Percentiles rank a stretch among this genome's conserved stretches.
Conservation (phyloP, 2,888 invertebrate genomes). For the Callimorpha dominula region DNA sequence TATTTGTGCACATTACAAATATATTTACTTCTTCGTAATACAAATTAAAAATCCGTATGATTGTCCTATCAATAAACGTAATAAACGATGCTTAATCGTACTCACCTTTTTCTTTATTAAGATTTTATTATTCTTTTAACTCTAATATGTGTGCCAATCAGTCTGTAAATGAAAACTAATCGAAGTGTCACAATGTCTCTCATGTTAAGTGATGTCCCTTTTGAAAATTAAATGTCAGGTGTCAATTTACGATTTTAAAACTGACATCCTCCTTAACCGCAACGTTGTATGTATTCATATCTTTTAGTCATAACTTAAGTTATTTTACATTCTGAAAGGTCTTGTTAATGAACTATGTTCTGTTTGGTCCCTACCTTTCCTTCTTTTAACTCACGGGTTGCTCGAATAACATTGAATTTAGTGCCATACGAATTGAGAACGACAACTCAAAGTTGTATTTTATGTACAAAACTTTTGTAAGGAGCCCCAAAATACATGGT, state of each 20-base stretch:
- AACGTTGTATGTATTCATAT: not conserved
- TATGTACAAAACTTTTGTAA: constrained; percentile 35
- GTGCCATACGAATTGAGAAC: not conserved
- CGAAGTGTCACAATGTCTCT: not conserved
- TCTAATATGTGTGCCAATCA: not conserved
- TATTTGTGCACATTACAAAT: no score
- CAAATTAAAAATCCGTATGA: no score
- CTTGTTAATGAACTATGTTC: not conserved
- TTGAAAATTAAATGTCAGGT: not conserved
- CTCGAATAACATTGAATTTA: not conserved
- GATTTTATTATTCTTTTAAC: no score
- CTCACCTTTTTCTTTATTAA: not conserved
- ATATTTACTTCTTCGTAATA: no score
- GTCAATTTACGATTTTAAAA: not conserved
- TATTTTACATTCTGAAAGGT: not conserved
- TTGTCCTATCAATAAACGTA: no score
- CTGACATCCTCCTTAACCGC: not conserved
- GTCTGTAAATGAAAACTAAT: not conserved
- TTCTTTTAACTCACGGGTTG: not conserved
- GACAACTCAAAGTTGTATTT: constrained; percentile 11
- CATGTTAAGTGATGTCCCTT: not conserved
- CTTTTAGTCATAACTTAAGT: not conserved
- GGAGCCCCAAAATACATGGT: constrained; percentile 38
- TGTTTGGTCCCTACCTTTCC: not conserved
- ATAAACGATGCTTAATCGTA: not conserved